phyloP scores from a whole-genome alignment of 2,888 invertebrate genomes.

The Ichneumoninae sp. region DNA sequence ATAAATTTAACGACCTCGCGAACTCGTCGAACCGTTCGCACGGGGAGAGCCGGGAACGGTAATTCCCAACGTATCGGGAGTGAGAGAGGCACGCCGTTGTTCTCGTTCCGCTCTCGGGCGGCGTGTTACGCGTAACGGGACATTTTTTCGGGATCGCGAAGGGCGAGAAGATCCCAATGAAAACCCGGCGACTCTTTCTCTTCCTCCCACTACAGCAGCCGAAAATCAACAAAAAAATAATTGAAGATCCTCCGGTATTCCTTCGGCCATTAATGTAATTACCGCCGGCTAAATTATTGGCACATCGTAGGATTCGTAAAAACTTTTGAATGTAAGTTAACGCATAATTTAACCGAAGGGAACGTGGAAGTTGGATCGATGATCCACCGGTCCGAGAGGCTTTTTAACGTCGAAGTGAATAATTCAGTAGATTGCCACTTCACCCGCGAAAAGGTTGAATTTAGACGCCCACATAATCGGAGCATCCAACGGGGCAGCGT shows the following conservation, averaged over 20 bases:
- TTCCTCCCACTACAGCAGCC: neutral
- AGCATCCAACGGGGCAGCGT: neutral
- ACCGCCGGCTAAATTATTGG: constrained; percentile 2
- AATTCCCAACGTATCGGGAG: constrained; percentile 22
- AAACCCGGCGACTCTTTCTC: neutral
- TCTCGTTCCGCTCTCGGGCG: constrained; percentile 39
- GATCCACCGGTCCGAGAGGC: neutral
- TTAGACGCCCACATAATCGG: constrained; percentile 41
- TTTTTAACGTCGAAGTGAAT: constrained; percentile 11
- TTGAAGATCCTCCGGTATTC: neutral
- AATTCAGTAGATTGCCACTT: constrained; percentile 19
- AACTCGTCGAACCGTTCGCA: constrained; percentile 47
- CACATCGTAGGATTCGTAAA: neutral
- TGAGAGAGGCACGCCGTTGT: constrained; percentile 23
- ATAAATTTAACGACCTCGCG: constrained; percentile 45
- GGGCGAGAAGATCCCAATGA: constrained; percentile 35
- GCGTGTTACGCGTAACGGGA: constrained; percentile 56
- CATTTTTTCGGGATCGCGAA: constrained; percentile 42
- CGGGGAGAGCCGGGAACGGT: constrained; percentile 26
- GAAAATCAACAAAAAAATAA: neutral
- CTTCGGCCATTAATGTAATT: neutral
- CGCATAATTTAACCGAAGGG: neutral
- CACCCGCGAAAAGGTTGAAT: constrained; percentile 33
- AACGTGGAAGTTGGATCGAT: neutral
- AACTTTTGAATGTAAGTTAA: neutral